Base-by-base conservation (phyloP, 2,888 invertebrate genomes). In the Scelioninae gen. 2 region DNA sequence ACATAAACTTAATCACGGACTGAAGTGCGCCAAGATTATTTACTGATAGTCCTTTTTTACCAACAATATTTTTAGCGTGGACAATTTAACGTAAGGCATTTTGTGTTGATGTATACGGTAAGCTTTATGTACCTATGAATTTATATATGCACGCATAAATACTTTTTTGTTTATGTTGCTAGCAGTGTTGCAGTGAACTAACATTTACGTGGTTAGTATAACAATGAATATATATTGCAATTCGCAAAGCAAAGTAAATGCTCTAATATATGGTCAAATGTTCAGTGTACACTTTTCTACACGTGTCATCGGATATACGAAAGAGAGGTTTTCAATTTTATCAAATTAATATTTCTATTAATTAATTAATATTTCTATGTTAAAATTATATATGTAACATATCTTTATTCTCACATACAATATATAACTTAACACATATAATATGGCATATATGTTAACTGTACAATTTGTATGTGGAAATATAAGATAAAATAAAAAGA, bases 171-270 rank as follows among this genome's bases (percentile, higher is more conserved):
- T 58, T 46, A 25, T 15, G 53, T 53, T 18, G 53, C 50, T 67
- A 41, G 57, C 58, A 58, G 67, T 67, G 57, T 67, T 67, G 67
- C 48, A 57, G 65, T 65, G 48, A 65, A 65, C 46, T 57, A 57
- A 65, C 15, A 39, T 65, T 65, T 65, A 41, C 57, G 41, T 57
- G 45, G 46, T 64, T 64, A 25, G 35, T 37, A 64, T 46, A 64
- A 57, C 46, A 41, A 31, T 28, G 41, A 41, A 10, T 28, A 41
- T 50, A 19, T 19, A 33, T 57, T 57, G 57, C 25, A 33, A 43
- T 31, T 43, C 19, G 33, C 28, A 37, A 53, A 15, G 25, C 22
- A 13, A 37, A 15, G 37, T 50, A 1, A 18, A 11, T 19, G 11
- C 18, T 35, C 19, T 19, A 11, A 19, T 7, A 5, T 19, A n/a